Evolutionary conservation across 2,888 invertebrate species (phyloP).

Genomic region (Branchellion lobata): DNA sequence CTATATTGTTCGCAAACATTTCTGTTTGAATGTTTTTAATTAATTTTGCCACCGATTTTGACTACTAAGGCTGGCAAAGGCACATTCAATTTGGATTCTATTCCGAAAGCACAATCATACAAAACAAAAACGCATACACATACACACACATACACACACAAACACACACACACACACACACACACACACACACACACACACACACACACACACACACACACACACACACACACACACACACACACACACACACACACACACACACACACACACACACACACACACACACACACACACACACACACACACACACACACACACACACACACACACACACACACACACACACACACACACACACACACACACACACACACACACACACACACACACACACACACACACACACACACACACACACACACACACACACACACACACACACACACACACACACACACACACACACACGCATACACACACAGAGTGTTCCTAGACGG

Average conservation of each 20-base stretch:
- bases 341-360: slow-evolving; percentile 23
- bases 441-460: slow-evolving; percentile 22
- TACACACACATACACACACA: no score
- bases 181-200: slow-evolving; percentile 23
- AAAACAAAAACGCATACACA: no score
- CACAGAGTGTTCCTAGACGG: slow-evolving; percentile 52
- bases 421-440: slow-evolving; percentile 22
- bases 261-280: slow-evolving; percentile 23
- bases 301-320: slow-evolving; percentile 23
- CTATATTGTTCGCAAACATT: not conserved
- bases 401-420: slow-evolving; percentile 22
- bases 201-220: slow-evolving; percentile 23
- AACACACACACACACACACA: no score
- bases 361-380: slow-evolving; percentile 23
- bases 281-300: slow-evolving; percentile 23
- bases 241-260: slow-evolving; percentile 23
- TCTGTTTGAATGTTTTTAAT: not conserved
- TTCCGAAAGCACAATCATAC: no score
- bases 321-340: slow-evolving; percentile 23
- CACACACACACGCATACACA: not conserved
- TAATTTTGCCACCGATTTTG: not conserved
- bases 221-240: slow-evolving; percentile 23
- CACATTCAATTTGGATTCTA: no score
- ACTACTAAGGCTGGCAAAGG: not conserved
- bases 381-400: slow-evolving; percentile 23